A percentile compares a stretch with the other conserved stretches of the same genome.
These are phyloP conservation scores for Macquaria australasica DNA, from an alignment of 2,113 vertebrate genomes.

Conservation along the genomic window DNA sequence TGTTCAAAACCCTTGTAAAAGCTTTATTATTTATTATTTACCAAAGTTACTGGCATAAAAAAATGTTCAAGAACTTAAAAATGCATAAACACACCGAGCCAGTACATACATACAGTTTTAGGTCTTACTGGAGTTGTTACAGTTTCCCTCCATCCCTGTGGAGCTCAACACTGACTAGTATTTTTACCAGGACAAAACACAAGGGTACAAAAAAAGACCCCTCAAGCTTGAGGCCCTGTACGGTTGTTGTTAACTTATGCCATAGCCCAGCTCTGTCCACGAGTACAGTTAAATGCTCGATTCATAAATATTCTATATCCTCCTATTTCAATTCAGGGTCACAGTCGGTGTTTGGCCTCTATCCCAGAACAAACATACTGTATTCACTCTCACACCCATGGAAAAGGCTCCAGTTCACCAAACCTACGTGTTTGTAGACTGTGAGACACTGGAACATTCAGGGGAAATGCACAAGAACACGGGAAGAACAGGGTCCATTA, in stretches of 20 bases:
- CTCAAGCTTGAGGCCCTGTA: not conserved
- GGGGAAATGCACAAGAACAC: not conserved
- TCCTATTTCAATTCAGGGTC: conserved; percentile 10
- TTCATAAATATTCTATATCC: conserved; percentile 25
- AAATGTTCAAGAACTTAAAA: too few species aligned
- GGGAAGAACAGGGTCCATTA: not conserved
- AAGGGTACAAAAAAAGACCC: too few species aligned
- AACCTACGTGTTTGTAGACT: not conserved
- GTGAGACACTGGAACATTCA: not conserved
- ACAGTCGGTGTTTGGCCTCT: not conserved
- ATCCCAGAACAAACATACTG: conserved; percentile 6
- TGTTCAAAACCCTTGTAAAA: not conserved
- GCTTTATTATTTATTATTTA: not conserved
- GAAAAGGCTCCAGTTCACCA: conserved; percentile 2
- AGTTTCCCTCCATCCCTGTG: not conserved
- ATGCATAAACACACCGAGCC: not conserved
- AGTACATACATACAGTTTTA: not conserved
- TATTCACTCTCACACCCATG: not conserved
- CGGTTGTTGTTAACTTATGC: not conserved
- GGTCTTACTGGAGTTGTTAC: not conserved
- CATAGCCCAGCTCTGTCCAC: not conserved
- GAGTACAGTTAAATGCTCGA: not conserved
- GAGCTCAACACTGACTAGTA: not conserved
- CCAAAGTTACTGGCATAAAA: not conserved
- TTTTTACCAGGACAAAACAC: not conserved